A percentile compares a stretch with the other conserved stretches of the same genome.
These are phyloP conservation scores for Lasioglossum albipes DNA, from an alignment of 1,140 invertebrate genomes.

Conservation along the genomic window DNA sequence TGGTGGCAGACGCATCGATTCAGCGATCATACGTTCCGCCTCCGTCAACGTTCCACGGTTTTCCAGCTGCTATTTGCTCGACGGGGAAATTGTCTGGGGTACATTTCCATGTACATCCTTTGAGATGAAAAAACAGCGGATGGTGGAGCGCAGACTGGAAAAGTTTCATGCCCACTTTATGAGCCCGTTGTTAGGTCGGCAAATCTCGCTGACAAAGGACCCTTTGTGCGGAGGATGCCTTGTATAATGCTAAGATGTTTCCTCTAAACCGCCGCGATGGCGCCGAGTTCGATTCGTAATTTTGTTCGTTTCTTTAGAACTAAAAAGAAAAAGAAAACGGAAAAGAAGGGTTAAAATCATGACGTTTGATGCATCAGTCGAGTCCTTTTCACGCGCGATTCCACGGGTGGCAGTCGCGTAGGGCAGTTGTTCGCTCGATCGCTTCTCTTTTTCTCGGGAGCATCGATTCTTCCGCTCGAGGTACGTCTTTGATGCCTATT, in stretches of 20 bases:
- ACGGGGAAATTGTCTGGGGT: constrained; percentile 39
- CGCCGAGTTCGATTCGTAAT: not conserved
- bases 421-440: too few species aligned
- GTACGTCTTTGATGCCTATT: constrained; percentile 41
- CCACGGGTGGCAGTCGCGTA: too few species aligned
- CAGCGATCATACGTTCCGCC: constrained; percentile 17
- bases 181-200: constrained; percentile 58
- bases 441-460: not conserved
- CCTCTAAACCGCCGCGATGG: constrained; percentile 8
- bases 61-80: constrained; percentile 34
- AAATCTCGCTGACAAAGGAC: constrained; percentile 55
- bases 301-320: not conserved
- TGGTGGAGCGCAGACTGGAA: constrained; percentile 40
- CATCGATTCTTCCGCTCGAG: constrained; percentile 37
- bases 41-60: constrained; percentile 5
- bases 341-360: too few species aligned
- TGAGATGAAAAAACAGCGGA: constrained; percentile 57
- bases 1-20: constrained; percentile 26
- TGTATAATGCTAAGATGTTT: constrained; percentile 47
- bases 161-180: constrained; percentile 58
- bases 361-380: not conserved
- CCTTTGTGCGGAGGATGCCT: constrained; percentile 55
- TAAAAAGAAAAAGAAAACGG: too few species aligned
- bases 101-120: constrained; percentile 59
- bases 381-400: not conserved